Evolutionary conservation across 2,888 invertebrate genomes (phyloP).

Genomic region (Melinaea marsaeus): DNA sequence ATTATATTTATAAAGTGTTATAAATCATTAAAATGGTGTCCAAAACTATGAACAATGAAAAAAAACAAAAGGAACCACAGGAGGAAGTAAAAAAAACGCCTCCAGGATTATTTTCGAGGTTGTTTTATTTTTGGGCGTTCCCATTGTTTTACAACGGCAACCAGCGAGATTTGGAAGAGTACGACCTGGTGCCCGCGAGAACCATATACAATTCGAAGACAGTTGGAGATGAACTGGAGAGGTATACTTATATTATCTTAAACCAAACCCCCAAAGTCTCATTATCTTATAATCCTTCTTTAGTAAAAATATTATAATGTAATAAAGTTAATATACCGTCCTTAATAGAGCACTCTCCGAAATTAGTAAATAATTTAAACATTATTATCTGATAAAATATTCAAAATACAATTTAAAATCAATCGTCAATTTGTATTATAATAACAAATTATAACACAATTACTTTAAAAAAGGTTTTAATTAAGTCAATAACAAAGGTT

Average conservation of each 20-base stretch:
- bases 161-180: slow-evolving; percentile 82
- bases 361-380: no score
- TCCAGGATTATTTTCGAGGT: slow-evolving; percentile 75
- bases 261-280: not conserved
- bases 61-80: slow-evolving; percentile 30
- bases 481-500: no score
- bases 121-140: slow-evolving; percentile 86
- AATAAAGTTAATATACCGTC: not conserved
- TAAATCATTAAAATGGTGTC: slow-evolving; percentile 21
- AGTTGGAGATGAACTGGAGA: slow-evolving; percentile 83
- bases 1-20: slow-evolving; percentile 5
- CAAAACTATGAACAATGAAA: slow-evolving; percentile 32
- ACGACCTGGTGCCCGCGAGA: slow-evolving; percentile 86
- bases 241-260: slow-evolving; percentile 57
- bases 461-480: no score
- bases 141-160: slow-evolving; percentile 87
- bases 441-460: no score
- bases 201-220: slow-evolving; percentile 81
- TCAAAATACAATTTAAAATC: no score
- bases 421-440: no score
- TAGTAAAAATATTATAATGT: not conserved
- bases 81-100: slow-evolving; percentile 42
- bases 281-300: not conserved
- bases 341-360: no score
- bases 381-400: no score